Evolutionary conservation across 2,888 invertebrate species (phyloP).

Genomic region (Drosophila flavopinicola): DNA sequence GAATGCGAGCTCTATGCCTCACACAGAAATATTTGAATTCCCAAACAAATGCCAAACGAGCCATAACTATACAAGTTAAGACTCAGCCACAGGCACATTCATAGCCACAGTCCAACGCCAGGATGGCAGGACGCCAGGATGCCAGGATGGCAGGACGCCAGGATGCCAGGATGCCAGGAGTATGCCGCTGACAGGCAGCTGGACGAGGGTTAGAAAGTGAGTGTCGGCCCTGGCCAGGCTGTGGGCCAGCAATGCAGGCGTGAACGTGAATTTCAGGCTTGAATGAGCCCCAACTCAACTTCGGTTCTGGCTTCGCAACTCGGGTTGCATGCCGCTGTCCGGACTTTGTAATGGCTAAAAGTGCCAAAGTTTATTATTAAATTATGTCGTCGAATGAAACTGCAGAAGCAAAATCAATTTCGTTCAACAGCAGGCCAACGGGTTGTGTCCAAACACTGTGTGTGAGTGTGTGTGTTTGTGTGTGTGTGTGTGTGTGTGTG

Average conservation of each 20-base stretch:
- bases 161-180: conserved; percentile 28
- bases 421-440: conserved; percentile 26
- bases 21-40: conserved; percentile 42
- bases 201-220: conserved; percentile 9
- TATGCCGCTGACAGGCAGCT: conserved; percentile 60
- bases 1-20: neutral
- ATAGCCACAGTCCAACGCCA: conserved; percentile 37
- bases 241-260: conserved; percentile 65
- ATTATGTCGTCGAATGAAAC: conserved; percentile 72
- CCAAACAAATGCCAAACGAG: conserved; percentile 42
- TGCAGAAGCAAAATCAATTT: conserved; percentile 71
- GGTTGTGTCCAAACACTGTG: conserved; percentile 12
- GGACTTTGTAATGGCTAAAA: conserved; percentile 61
- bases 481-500: conserved; percentile 44
- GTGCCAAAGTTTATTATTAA: conserved; percentile 78
- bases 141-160: conserved; percentile 57
- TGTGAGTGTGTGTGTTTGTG: conserved; percentile 27
- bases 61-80: conserved; percentile 40
- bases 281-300: conserved; percentile 46
- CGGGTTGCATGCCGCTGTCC: conserved; percentile 35
- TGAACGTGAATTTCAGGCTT: conserved; percentile 75
- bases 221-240: conserved; percentile 11
- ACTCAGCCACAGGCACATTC: conserved; percentile 25
- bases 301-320: conserved; percentile 39
- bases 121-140: conserved; percentile 16